Evolutionary conservation across 2,797 vertebrate species (phyloP).

Genomic region (Hemibagrus guttatus): DNA sequence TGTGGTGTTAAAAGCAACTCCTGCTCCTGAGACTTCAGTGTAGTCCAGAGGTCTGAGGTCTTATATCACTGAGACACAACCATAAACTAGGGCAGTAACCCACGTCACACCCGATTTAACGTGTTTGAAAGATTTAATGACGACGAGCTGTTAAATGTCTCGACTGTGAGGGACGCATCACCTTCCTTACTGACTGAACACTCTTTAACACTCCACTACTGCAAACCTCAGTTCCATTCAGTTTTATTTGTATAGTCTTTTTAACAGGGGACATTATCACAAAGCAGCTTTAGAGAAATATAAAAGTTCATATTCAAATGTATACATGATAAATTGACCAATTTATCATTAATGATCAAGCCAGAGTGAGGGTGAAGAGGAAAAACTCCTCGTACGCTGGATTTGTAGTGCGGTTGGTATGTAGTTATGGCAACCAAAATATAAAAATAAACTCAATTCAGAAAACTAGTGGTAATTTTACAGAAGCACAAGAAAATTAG

Average conservation of each 20-base stretch:
- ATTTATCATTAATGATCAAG: no score
- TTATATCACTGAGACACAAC: conserved; percentile 18
- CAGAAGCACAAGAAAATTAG: neutral
- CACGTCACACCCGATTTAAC: conserved; percentile 16
- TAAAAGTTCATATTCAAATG: no score
- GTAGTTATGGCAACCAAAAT: neutral
- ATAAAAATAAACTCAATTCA: neutral
- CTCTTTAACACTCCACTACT: neutral
- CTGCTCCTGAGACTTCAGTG: neutral
- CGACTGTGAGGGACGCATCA: neutral
- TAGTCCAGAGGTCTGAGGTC: neutral
- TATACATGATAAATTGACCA: no score
- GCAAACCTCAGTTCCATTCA: no score
- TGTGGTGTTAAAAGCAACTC: neutral
- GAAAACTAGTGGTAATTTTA: neutral
- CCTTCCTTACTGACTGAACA: neutral
- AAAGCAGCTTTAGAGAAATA: no score
- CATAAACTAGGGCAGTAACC: conserved; percentile 15
- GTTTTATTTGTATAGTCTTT: no score
- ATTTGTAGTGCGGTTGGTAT: neutral
- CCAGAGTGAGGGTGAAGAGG: no score
- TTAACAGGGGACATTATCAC: no score
- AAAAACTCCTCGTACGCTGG: no score
- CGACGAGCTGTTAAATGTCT: conserved; percentile 8
- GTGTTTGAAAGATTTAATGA: conserved; percentile 26